Evolutionary conservation across 2,113 vertebrate genomes (phyloP).

Genomic region (Scomber colias): DNA sequence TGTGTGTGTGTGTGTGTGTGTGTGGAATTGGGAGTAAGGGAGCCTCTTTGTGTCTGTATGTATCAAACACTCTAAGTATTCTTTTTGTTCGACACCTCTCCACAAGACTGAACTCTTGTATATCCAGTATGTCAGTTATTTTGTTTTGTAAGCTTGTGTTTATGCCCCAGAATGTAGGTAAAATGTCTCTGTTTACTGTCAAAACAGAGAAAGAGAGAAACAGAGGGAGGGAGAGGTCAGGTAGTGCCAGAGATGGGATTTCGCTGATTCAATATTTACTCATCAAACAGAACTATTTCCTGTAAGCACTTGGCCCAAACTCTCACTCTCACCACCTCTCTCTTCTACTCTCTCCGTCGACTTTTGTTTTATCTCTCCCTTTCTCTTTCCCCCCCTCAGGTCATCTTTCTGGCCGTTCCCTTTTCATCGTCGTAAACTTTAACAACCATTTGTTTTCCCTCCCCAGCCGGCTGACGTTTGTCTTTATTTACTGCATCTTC

Average conservation of each 20-base stretch:
- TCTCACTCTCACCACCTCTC: slow-evolving; percentile 58
- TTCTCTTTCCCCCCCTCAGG: not conserved
- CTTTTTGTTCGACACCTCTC: not conserved
- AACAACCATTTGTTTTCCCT: slow-evolving; percentile 11
- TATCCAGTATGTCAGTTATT: not conserved
- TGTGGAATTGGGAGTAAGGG: not conserved
- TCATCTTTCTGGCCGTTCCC: not conserved
- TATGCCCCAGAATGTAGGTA: slow-evolving; percentile 34
- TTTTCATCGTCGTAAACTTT: slow-evolving; percentile 7
- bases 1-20: not conserved
- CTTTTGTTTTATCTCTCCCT: slow-evolving; percentile 12
- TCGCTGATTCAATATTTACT: slow-evolving; percentile 82
- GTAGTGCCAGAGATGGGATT: slow-evolving; percentile 63
- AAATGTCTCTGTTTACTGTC: slow-evolving; percentile 66
- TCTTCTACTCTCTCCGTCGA: slow-evolving; percentile 2
- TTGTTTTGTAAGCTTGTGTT: slow-evolving; percentile 37
- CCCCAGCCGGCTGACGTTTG: not conserved
- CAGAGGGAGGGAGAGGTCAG: slow-evolving; percentile 45
- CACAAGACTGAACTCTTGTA: not conserved
- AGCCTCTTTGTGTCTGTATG: not conserved
- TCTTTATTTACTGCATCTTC: slow-evolving; percentile 15
- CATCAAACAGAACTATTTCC: slow-evolving; percentile 80
- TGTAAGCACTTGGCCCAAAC: slow-evolving; percentile 74
- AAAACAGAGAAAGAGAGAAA: slow-evolving; percentile 40
- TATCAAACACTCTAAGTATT: not conserved